Base-by-base conservation (phyloP, 2,113 vertebrate species). In the Syrmaticus mikado region DNA sequence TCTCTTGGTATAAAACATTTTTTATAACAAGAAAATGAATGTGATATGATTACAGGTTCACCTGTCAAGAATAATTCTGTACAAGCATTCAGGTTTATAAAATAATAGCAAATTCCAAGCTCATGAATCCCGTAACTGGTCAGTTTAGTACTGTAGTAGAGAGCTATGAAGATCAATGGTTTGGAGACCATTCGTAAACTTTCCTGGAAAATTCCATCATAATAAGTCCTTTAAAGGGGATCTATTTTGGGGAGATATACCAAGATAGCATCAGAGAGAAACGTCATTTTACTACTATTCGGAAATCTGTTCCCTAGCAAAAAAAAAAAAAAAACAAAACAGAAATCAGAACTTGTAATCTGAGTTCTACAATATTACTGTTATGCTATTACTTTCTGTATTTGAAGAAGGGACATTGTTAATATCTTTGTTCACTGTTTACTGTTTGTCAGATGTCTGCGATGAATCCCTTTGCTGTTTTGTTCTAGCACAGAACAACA, bases 61-160 rank as follows among this genome's bases (percentile, higher is more conserved):
- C 78, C 57, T 87, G 61, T 83, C 87, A 92, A 87, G 38, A 90
- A 72, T 18, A 79, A 82, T 77, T 27, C 38, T 64, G 13, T 36
- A 50, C 66, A 75, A 62, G 38, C 13, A 68, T 75, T 86, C 24
- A 61, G 14, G 52, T 38, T 85, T 81, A 80, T 32, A 86, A 85
- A 91, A 57, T 32, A 79, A 67, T 28, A 76, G 38, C 46, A n/a
- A 66, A 82, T 60, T 94, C 68, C 40, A 75, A 66, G 48, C 17
- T 88, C 50, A n/a, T 93, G 85, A 91, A 81, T 66, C 28, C 46
- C 8, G 7, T 58, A 50, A 64, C 16, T 62, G 25, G 20, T 52
- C 84, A 70, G 82, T 86, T 77, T 38, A 78, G 66, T 67, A 58
- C 28, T n/a, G n/a, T 27, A 25, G n/a, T 27, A 36, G 77, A 78